Percentiles rank a stretch among this genome's conserved stretches.
Conservation (phyloP, 2,113 vertebrate species). For the Leucopsar rothschildi region DNA sequence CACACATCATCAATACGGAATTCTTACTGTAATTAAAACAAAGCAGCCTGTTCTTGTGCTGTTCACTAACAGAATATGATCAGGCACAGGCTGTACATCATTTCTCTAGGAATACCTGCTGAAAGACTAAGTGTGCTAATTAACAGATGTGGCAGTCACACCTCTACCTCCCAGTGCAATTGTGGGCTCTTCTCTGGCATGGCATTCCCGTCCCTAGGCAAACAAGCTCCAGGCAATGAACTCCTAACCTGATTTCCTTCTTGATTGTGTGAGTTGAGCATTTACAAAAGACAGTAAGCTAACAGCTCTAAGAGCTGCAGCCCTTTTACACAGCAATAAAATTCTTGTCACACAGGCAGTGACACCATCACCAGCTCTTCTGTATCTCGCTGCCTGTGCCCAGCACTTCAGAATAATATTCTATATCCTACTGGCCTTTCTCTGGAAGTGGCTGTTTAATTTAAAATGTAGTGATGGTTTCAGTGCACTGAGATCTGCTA, state of each 20-base stretch:
- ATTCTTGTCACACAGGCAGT: not conserved
- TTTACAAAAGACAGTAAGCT: not conserved
- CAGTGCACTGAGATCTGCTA: not conserved
- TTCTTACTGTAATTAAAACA: not conserved
- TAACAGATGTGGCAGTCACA: not conserved
- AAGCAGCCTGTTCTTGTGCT: not conserved
- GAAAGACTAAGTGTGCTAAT: not conserved
- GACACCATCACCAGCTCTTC: not conserved
- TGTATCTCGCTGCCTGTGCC: not conserved
- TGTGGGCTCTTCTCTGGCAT: not conserved
- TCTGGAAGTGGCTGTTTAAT: not conserved
- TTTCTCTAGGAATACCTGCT: not conserved
- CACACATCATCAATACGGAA: not conserved
- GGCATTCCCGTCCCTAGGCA: not conserved
- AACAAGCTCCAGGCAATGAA: not conserved
- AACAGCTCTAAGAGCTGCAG: not conserved
- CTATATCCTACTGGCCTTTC: not conserved
- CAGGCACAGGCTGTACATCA: not conserved
- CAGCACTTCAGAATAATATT: not conserved
- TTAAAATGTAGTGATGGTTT: not conserved
- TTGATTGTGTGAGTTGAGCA: not conserved
- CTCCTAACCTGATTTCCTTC: not conserved
- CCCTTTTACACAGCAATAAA: not conserved
- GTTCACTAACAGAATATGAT: not conserved
- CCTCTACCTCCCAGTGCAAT: not conserved